phyloP scores from a whole-genome alignment of 2,113 vertebrate genomes.

The Porphyrio hochstetteri region DNA sequence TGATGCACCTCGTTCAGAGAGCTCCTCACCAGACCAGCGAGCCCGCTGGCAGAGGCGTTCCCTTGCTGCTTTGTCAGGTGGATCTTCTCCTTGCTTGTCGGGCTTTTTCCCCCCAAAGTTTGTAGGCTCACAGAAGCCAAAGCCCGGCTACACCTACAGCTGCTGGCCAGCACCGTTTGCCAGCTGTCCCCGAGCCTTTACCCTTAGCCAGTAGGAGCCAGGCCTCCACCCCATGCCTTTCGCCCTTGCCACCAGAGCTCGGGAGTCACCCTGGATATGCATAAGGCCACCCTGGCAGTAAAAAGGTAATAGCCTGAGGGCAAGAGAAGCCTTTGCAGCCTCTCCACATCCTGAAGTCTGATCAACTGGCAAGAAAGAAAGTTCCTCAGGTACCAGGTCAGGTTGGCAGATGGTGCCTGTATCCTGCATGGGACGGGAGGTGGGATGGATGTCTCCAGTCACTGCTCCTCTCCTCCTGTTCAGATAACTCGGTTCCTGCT shows the following conservation, averaged over 20 bases:
- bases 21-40: rapidly evolving
- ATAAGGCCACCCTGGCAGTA: rapidly evolving
- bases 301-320: neutral
- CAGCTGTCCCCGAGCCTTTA: rapidly evolving
- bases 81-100: neutral
- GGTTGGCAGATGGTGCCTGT: neutral
- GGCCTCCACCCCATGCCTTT: too few relatives aligned
- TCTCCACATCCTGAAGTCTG: neutral
- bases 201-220: neutral
- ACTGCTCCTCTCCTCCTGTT: neutral
- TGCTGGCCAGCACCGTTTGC: neutral
- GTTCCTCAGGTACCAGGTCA: neutral
- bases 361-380: neutral
- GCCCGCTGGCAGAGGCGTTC: neutral
- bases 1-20: neutral
- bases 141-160: neutral
- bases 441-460: too few relatives aligned
- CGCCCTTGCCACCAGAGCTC: neutral
- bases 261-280: rapidly evolving
- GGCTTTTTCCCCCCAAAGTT: neutral
- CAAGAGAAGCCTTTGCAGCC: neutral
- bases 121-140: neutral
- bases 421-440: neutral
- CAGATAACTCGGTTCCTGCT: neutral
- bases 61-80: neutral